Base-by-base conservation (phyloP, 2,888 invertebrate species). In the Scelioninae gen. 2 region DNA sequence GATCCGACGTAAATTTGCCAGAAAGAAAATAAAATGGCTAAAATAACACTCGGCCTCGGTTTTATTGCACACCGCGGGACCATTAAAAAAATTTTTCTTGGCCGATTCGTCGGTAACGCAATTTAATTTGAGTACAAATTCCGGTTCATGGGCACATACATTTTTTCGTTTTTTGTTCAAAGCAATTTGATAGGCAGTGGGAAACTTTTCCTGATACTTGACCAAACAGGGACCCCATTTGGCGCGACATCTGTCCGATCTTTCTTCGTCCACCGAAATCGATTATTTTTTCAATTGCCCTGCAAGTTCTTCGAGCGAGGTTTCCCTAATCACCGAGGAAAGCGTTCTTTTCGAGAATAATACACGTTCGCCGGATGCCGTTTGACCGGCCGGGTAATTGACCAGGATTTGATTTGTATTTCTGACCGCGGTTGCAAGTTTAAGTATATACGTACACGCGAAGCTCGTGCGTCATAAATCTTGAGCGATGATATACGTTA, bases 171-270 rank as follows among this genome's bases (percentile, higher is more conserved):
- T n/a, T n/a, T n/a, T n/a, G n/a, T n/a, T n/a, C n/a, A n/a, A n/a
- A n/a, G n/a, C n/a, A n/a, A 69, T 61, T 61, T 52, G 53, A 39
- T 55, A 16, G 39, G 15, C 55, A 69, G 61, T 69, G 46, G 55
- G n/a, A n/a, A 53, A 37, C 46, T 69, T 69, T 60, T 69, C 41
- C 16, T 22, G 46, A 46, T 69, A 46, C 61, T 70, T 57, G 55
- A 57, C 70, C 70, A 55, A 70, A 63, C 63, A n/a, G 57, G 63
- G 57, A 70, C 22, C 55, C 70, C 37, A 63, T 57, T 68, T 70
- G 15, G 35, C 22, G 37, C 55, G 39, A 41, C 63, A 70, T 63
- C 70, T 70, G 70, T 63, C 28, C 41, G 15, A 57, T 63, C 41
- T 60, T 60, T 60, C 58, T 37, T 35, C 28, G 18, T 28, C 31